phyloP scores from a whole-genome alignment of 2,797 vertebrate species.

The Galagoides demidoff region DNA sequence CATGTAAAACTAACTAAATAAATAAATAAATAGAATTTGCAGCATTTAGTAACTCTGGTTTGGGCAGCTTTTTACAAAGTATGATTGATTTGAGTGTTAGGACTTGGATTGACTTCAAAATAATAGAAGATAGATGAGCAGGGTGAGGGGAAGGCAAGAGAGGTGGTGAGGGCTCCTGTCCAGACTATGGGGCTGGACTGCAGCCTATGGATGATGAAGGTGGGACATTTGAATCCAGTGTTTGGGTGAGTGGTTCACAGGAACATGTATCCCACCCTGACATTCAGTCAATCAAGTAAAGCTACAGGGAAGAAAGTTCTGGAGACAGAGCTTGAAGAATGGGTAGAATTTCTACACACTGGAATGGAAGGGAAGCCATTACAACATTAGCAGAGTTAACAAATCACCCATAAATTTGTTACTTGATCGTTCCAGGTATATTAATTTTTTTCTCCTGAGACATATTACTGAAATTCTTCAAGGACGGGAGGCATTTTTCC shows the following conservation, averaged over 20 bases:
- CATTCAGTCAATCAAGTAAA: background rate
- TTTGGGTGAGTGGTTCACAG: background rate
- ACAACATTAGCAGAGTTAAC: background rate
- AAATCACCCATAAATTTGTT: slow-evolving; percentile 6
- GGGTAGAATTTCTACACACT: background rate
- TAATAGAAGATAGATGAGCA: background rate
- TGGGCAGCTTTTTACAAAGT: background rate
- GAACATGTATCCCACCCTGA: background rate
- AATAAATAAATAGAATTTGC: background rate
- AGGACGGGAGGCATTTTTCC: slow-evolving; percentile 53
- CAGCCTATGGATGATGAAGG: background rate
- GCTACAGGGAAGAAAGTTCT: slow-evolving; percentile 3
- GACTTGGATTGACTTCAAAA: slow-evolving; percentile 27
- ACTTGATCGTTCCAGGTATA: background rate
- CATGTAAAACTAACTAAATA: too few relatives aligned
- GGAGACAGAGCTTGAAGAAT: slow-evolving; percentile 16
- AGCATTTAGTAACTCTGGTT: background rate
- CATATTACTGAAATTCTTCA: slow-evolving; percentile 51
- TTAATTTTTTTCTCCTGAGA: slow-evolving; percentile 37
- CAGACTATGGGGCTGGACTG: background rate
- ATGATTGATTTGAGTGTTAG: background rate
- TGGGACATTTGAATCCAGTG: background rate
- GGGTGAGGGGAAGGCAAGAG: background rate
- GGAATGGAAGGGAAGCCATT: background rate
- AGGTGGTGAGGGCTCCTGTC: background rate